Conservation (phyloP, 2,888 invertebrate species). For the Halocaridina rubra region DNA sequence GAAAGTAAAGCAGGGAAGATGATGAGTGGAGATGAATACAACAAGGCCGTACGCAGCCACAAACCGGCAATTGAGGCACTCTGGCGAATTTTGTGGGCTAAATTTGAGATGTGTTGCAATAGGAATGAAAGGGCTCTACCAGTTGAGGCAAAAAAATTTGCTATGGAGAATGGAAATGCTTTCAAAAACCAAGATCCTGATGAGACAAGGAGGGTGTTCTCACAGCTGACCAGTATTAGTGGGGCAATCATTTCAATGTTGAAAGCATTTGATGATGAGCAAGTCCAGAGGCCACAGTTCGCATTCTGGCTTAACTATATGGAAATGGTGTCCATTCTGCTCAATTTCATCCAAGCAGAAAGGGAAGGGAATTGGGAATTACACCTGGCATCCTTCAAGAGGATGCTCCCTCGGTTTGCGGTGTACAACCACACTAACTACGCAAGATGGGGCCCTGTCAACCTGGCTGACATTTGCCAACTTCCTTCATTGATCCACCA, state of each 20-base stretch:
- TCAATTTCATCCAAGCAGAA: background rate
- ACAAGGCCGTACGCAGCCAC: background rate
- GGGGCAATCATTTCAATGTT: background rate
- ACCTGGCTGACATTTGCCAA: background rate
- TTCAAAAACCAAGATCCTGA: background rate
- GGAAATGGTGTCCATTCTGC: background rate
- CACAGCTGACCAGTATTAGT: background rate
- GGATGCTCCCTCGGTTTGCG: background rate
- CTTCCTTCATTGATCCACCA: no score
- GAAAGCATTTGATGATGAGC: background rate
- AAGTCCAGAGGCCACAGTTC: background rate
- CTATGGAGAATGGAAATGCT: no score
- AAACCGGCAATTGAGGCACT: background rate
- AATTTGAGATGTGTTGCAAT: background rate
- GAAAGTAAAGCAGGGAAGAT: no score
- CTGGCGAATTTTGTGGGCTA: background rate
- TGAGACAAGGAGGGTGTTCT: background rate
- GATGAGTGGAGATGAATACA: background rate
- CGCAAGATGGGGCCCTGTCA: background rate
- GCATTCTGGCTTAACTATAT: background rate
- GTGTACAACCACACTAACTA: background rate
- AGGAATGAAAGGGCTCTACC: background rate
- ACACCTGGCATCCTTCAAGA: background rate
- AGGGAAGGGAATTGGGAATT: no score
- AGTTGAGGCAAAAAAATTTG: background rate